Evolutionary conservation across 2,113 vertebrate species (phyloP).

Genomic region (Balaeniceps rex): DNA sequence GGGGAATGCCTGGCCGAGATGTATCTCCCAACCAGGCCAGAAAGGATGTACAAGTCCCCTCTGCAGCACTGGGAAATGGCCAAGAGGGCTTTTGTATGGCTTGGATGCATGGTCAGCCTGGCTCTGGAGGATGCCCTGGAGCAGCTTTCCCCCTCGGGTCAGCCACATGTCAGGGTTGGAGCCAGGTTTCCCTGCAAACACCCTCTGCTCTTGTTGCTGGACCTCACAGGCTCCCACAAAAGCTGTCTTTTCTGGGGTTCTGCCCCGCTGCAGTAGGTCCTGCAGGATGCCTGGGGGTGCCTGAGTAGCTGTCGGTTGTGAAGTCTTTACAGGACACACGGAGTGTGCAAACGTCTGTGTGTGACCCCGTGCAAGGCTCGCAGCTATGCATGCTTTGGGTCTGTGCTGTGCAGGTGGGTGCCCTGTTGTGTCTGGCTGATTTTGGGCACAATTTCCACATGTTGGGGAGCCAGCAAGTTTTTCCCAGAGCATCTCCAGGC

Average conservation of each 20-base stretch:
- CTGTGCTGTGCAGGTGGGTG: background rate
- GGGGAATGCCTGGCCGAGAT: background rate
- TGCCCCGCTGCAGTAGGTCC: background rate
- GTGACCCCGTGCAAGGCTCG: too few relatives aligned
- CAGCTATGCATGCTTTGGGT: too few relatives aligned
- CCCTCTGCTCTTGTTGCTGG: background rate
- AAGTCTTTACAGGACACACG: background rate
- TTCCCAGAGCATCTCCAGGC: background rate
- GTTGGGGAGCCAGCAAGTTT: background rate
- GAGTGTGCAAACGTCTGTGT: background rate
- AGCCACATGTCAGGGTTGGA: background rate
- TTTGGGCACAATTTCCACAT: background rate
- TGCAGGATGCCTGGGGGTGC: background rate
- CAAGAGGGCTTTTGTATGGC: background rate
- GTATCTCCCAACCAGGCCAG: background rate
- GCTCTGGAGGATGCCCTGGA: background rate
- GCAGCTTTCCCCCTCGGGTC: background rate
- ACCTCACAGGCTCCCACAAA: background rate
- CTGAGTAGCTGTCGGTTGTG: background rate
- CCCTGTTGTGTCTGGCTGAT: rapidly evolving
- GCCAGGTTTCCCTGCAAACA: background rate
- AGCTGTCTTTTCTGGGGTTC: background rate
- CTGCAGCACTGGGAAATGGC: background rate
- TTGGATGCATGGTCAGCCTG: background rate
- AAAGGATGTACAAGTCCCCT: background rate